Conservation (phyloP, 1,140 invertebrate genomes). For the Drosophila ananassae region DNA sequence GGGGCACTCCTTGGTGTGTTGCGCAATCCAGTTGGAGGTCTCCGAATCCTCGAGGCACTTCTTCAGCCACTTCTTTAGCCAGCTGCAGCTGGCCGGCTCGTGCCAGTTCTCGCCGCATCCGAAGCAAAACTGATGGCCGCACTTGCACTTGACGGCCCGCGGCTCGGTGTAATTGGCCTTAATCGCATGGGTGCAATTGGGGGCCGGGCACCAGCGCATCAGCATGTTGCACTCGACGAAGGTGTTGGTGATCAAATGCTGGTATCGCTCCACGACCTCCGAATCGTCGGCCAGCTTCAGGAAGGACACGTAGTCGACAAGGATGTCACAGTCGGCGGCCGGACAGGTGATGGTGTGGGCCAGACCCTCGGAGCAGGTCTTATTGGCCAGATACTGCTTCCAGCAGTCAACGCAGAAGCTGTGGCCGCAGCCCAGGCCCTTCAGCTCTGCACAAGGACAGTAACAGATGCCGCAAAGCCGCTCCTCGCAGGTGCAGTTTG, state of each 20-base stretch:
- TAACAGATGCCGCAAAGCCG: slow-evolving; percentile 85
- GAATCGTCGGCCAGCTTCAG: slow-evolving; percentile 96
- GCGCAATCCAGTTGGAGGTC: slow-evolving; percentile 99
- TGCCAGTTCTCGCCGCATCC: slow-evolving; percentile 99
- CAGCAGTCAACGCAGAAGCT: slow-evolving; percentile 97
- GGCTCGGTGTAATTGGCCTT: slow-evolving; percentile 96
- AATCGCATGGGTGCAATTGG: slow-evolving; percentile 97
- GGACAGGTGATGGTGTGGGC: slow-evolving; percentile 98
- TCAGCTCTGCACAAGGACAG: slow-evolving; percentile 91
- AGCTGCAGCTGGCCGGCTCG: slow-evolving; percentile 97
- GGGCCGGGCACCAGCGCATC: slow-evolving; percentile 98
- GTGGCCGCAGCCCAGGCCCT: slow-evolving; percentile 97
- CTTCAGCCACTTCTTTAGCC: slow-evolving; percentile 98
- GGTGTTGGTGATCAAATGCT: slow-evolving; percentile 98
- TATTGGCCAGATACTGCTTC: slow-evolving; percentile 98
- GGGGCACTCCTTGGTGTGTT: slow-evolving; percentile 99
- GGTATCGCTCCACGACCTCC: slow-evolving; percentile 97
- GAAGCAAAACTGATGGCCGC: slow-evolving; percentile 97
- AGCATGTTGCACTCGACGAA: slow-evolving; percentile 99
- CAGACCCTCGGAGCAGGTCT: slow-evolving; percentile 98
- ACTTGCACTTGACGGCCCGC: slow-evolving; percentile 95
- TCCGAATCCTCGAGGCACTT: slow-evolving; percentile 99
- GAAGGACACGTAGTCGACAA: slow-evolving; percentile 98
- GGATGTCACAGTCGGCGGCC: slow-evolving; percentile 94
- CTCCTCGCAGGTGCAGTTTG: slow-evolving; percentile 83